These are phyloP conservation scores for Drosophila hydei DNA, from an alignment of 1,140 invertebrate genomes.

Conservation along the genomic window DNA sequence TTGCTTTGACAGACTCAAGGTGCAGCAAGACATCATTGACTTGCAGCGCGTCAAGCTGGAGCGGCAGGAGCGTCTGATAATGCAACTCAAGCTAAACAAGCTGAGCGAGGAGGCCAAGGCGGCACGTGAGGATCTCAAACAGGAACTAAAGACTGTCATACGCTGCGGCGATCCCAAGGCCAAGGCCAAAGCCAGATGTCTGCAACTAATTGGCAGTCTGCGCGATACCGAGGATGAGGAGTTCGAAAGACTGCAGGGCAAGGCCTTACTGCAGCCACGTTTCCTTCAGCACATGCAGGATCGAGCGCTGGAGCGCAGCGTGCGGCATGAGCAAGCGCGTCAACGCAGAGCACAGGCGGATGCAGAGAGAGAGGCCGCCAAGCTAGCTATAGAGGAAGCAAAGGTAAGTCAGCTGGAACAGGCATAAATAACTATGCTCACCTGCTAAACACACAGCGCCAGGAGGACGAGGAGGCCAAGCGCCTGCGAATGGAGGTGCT, in stretches of 20 bases:
- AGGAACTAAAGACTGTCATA: constrained; percentile 86
- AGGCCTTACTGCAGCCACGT: constrained; percentile 86
- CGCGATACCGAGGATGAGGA: constrained; percentile 79
- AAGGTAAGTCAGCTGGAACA: constrained; percentile 64
- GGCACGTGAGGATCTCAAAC: constrained; percentile 85
- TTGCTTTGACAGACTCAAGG: constrained; percentile 84
- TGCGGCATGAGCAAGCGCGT: constrained; percentile 86
- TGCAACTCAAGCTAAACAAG: constrained; percentile 87
- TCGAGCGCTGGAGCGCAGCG: constrained; percentile 86
- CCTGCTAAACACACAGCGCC: constrained; percentile 42
- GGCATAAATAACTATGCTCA: background rate
- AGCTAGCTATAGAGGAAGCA: constrained; percentile 84
- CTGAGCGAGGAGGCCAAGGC: constrained; percentile 86
- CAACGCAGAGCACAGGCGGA: constrained; percentile 86
- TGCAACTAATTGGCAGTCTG: constrained; percentile 85
- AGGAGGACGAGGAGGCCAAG: constrained; percentile 87
- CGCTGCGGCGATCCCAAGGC: constrained; percentile 85
- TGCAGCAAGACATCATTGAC: constrained; percentile 87
- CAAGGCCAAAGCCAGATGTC: constrained; percentile 85
- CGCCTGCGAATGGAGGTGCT: constrained; percentile 85
- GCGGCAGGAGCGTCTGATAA: constrained; percentile 87
- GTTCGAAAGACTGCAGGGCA: constrained; percentile 83
- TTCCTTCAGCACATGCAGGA: constrained; percentile 88
- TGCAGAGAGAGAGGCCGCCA: constrained; percentile 85
- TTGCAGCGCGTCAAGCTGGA: constrained; percentile 87